phyloP scores from a whole-genome alignment of 2,888 invertebrate genomes.

The Eumacrocentrus americanus region DNA sequence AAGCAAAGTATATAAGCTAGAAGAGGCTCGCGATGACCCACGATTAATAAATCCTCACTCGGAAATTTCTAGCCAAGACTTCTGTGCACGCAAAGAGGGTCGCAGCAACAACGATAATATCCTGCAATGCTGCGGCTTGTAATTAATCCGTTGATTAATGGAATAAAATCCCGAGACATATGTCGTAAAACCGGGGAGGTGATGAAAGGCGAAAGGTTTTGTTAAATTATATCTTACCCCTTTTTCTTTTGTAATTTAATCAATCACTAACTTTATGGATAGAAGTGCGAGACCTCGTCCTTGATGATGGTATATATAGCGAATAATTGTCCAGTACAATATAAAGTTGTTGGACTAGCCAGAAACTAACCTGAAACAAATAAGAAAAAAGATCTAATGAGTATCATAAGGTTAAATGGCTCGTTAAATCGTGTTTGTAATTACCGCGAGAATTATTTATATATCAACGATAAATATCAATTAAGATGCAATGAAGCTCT shows the following conservation, averaged over 20 bases:
- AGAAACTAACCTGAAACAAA: constrained; percentile 29
- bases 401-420: too few species aligned
- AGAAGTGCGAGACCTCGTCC: too few species aligned
- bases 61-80: constrained; percentile 4
- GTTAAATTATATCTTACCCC: constrained; percentile 24
- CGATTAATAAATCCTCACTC: constrained; percentile 18
- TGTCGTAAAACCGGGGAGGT: not conserved
- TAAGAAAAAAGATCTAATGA: constrained; percentile 5
- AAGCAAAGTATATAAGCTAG: not conserved
- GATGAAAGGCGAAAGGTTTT: constrained; percentile 3
- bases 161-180: constrained; percentile 4
- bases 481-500: too few species aligned
- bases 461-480: too few species aligned
- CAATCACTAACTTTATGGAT: not conserved
- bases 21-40: constrained; percentile 3
- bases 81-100: constrained; percentile 10
- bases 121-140: not conserved
- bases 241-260: not conserved
- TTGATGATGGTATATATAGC: too few species aligned
- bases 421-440: too few species aligned
- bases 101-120: constrained; percentile 1
- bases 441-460: too few species aligned
- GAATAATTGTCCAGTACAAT: too few species aligned
- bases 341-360: not conserved
- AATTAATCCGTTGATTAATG: constrained; percentile 30